Evolutionary conservation across 2,113 vertebrate genomes (phyloP).

Genomic region (Tragelaphus strepsiceros): DNA sequence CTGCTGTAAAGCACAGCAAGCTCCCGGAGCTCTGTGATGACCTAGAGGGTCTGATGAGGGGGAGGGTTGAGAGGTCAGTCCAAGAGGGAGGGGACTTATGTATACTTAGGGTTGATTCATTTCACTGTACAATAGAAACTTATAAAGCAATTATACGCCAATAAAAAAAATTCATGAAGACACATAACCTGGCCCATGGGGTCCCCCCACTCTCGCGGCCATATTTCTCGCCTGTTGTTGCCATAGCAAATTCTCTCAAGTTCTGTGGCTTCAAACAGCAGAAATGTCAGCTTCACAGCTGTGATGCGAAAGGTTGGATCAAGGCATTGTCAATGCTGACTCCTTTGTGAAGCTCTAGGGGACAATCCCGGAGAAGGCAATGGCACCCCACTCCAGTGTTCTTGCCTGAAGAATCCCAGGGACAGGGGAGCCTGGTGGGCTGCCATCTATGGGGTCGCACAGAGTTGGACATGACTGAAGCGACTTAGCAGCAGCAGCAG

Average conservation of each 20-base stretch:
- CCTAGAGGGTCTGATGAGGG: background rate
- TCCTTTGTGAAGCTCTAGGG: background rate
- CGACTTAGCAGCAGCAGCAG: too few species aligned
- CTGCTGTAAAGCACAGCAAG: background rate
- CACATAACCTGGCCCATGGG: accelerated
- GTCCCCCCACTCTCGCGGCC: too few species aligned
- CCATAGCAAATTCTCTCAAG: background rate
- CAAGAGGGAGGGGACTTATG: background rate
- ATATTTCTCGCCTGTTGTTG: background rate
- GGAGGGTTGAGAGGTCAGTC: background rate
- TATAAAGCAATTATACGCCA: background rate
- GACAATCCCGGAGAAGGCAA: too few species aligned
- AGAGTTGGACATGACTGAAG: too few species aligned
- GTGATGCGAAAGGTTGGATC: background rate
- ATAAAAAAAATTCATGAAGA: background rate
- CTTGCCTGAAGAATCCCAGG: too few species aligned
- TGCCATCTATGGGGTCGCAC: accelerated
- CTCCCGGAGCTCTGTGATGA: background rate
- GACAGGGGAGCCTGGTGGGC: too few species aligned
- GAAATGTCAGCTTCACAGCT: background rate
- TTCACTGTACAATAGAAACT: background rate
- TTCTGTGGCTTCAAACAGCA: background rate
- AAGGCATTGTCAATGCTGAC: background rate
- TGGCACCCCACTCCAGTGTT: too few species aligned
- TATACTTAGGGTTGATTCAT: background rate